Conservation (phyloP, 2,113 vertebrate species). For the Oplegnathus fasciatus region DNA sequence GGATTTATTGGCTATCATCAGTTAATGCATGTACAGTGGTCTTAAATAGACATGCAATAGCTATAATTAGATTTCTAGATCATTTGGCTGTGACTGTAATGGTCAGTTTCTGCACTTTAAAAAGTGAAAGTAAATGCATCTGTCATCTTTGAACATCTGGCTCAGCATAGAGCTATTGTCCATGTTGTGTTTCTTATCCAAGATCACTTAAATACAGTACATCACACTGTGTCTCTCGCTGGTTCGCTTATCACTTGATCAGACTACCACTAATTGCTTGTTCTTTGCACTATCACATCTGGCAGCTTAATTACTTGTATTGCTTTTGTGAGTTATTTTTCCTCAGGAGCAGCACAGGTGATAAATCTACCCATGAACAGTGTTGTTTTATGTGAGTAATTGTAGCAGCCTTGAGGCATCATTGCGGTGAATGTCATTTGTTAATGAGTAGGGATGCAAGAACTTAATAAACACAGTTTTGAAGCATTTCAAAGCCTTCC, state of each 20-base stretch:
- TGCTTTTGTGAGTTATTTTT: slow-evolving; percentile 56
- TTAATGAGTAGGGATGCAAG: slow-evolving; percentile 22
- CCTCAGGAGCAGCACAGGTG: slow-evolving; percentile 46
- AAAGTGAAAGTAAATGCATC: not conserved
- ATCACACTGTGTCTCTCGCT: not conserved
- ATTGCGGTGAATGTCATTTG: slow-evolving; percentile 33
- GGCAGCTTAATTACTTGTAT: slow-evolving; percentile 60
- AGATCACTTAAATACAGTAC: slow-evolving; percentile 20
- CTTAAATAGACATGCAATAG: not conserved
- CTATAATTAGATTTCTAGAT: not conserved
- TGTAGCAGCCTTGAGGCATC: slow-evolving; percentile 28
- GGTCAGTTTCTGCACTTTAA: not conserved
- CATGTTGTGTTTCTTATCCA: not conserved
- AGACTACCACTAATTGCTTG: slow-evolving; percentile 57
- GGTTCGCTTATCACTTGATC: slow-evolving; percentile 55
- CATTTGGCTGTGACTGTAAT: not conserved
- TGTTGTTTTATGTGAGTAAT: slow-evolving; percentile 34
- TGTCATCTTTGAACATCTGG: not conserved
- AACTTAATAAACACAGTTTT: not conserved
- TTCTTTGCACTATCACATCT: slow-evolving; percentile 57
- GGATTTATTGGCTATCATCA: not conserved
- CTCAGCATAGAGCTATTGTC: not conserved
- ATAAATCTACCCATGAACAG: slow-evolving; percentile 46
- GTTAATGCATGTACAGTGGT: too few relatives aligned
- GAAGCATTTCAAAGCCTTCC: not conserved